Evolutionary conservation across 2,888 invertebrate species (phyloP), one percentile per base, ranked within the genome.

Genomic region (Tholera decimalis): DNA sequence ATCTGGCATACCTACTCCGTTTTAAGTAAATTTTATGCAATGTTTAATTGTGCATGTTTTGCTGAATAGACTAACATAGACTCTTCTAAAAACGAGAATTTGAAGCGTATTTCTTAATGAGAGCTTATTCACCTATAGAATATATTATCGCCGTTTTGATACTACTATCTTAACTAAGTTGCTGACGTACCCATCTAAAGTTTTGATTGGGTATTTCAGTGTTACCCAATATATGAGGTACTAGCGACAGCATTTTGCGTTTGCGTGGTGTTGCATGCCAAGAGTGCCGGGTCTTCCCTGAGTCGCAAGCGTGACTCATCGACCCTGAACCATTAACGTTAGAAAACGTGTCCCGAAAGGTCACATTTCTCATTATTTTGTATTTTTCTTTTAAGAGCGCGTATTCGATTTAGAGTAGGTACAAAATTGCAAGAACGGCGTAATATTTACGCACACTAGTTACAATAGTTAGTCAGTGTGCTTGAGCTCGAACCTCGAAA

Each of bases 281-380:
- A 92, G 87, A 91, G 84, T 88, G 87, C 87, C 89, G 91, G 92
- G 92, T 92, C 91, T 91, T 91, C 91, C 92, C 91, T 88, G 78
- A 90, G 90, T 89, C 88, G 89, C 86, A 85, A 87, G 66, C 79
- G 85, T 92, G 92, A 91, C 80, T 92, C 90, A 92, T 83, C 88
- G 89, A 82, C 92, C 91, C 88, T 92, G 91, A 91, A 92, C 90
- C 88, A 90, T 86, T 88, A 89, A 88, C 87, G 86, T 85, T 89
- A 81, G 82, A 85, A 87, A 87, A 85, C 83, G 83, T 82, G 83
- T 85, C 85, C 83, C 82, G 77, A 85, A 87, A 87, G 89, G 85
- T 86, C 85, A 85, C 79, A 66, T 55, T 76, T 76, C 79, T 65
- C 50, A 76, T 82, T 80, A 80, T 81, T 83, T 84, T 79, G 71